A percentile compares a stretch with the other conserved stretches of the same genome.
Evolutionary conservation across 2,113 vertebrate genomes (phyloP).

Genomic region (Clarias magur): DNA sequence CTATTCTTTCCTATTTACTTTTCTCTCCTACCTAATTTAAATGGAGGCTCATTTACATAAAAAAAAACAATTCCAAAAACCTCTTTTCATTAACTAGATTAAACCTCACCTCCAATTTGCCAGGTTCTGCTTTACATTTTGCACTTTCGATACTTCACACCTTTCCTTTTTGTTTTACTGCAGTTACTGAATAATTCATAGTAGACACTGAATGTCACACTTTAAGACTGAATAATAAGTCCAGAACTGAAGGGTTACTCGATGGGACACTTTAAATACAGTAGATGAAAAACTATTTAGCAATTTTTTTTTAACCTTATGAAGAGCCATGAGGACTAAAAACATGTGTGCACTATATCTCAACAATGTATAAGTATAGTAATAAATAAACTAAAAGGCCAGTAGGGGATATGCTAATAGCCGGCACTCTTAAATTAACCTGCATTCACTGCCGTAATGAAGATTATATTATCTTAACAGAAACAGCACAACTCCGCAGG

Average conservation of each 20-base stretch:
- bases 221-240: not conserved
- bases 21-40: not conserved
- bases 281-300: not conserved
- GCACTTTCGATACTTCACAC: not conserved
- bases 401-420: slow-evolving; percentile 5
- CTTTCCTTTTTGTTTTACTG: not conserved
- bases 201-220: not conserved
- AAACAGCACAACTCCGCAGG: not conserved
- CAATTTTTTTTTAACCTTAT: slow-evolving; percentile 15
- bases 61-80: slow-evolving; percentile 4
- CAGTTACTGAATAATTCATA: not conserved
- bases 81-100: not conserved
- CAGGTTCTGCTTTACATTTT: not conserved
- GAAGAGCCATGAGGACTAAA: not conserved
- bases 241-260: not conserved
- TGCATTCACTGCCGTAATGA: not conserved
- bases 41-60: not conserved
- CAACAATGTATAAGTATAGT: slow-evolving; percentile 4
- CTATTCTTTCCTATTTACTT: not conserved
- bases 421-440: not conserved
- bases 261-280: not conserved
- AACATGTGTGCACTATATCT: slow-evolving; percentile 27
- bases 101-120: not conserved
- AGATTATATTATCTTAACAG: slow-evolving; percentile 11
- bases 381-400: slow-evolving; percentile 14